Percentiles rank a stretch among this genome's conserved stretches.
Evolutionary conservation across 2,797 vertebrate genomes (phyloP).

Genomic region (Hypotaenidia okinawae): DNA sequence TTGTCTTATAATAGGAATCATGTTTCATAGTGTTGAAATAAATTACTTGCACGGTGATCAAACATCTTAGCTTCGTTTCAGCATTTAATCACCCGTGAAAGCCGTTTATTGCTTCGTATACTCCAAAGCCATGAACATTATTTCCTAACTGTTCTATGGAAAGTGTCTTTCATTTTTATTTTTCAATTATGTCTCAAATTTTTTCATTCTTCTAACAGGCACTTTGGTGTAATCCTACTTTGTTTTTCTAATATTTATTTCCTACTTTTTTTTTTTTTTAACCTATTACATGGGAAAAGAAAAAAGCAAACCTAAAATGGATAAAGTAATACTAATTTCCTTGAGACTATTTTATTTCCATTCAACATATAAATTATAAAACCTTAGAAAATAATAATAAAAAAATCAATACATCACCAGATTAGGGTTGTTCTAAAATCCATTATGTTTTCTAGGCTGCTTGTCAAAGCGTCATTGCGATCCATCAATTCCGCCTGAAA

Average conservation of each 20-base stretch:
- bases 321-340: background rate
- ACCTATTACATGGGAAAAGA: background rate
- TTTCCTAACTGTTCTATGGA: slow-evolving; percentile 53
- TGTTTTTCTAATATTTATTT: slow-evolving; percentile 14
- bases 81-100: slow-evolving; percentile 71
- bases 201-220: slow-evolving; percentile 46
- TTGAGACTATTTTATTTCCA: background rate
- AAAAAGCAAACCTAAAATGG: background rate
- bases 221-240: slow-evolving; percentile 4
- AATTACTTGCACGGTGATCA: slow-evolving; percentile 70
- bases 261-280: background rate
- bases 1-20: slow-evolving; percentile 68
- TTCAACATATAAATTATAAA: background rate
- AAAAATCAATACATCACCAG: background rate
- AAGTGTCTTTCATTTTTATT: slow-evolving; percentile 51
- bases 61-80: slow-evolving; percentile 66
- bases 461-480: background rate
- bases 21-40: slow-evolving; percentile 70
- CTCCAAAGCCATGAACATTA: slow-evolving; percentile 65
- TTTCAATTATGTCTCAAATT: slow-evolving; percentile 65
- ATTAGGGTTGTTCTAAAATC: background rate
- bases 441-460: background rate
- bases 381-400: background rate
- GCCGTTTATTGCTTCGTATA: slow-evolving; percentile 61
- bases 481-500: background rate